Base-by-base conservation (phyloP, 1,140 invertebrate genomes). In the Orius insidiosus region DNA sequence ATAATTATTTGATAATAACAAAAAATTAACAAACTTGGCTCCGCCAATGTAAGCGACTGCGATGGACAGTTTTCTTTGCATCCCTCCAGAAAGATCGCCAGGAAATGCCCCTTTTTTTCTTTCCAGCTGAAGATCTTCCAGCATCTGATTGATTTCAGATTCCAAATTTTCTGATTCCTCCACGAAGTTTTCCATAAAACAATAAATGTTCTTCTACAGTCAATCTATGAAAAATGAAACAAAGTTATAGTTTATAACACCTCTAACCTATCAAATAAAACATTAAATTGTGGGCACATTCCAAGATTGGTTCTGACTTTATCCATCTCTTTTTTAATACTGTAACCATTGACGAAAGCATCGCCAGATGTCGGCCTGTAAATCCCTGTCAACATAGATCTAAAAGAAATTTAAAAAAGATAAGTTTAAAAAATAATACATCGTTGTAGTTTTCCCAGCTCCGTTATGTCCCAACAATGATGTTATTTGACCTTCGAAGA, bases 201-300 rank as follows among this genome's bases (percentile, higher is more conserved):
- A 60, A 53, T 6, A 97, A 67, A 64, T 96, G 90, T 63, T 98
- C 85, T 24, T 70, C 66, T 0, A 95, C 89, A 11, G 82, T 94
- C 38, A 96, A 66, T 54, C 52, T 53, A 36, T 9, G n/a, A n/a
- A n/a, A n/a, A n/a, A n/a, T n/a, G n/a, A 36, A 36, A 36, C 35
- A 11, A n/a, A n/a, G n/a, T 9, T 36, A 4, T 36, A 15, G 35
- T 15, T 32, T 11, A 24, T n/a, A 31, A 15, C 37, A 31, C 19
- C 5, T 32, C 43, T 40, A 43, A 53, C 52, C 85, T 79, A 46
- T 88, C 79, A 60, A 96, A 95, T 1, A 97, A 68, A 51, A 96
- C 82, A 63, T 97, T 89, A 59, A 95, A 87, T 62, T 98, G 94
- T 6, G 92, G 93, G 63, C 94, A 98, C 35, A 85, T 61, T 5